Evolutionary conservation across 2,797 vertebrate genomes (phyloP).

Genomic region (Sebastes elongatus): DNA sequence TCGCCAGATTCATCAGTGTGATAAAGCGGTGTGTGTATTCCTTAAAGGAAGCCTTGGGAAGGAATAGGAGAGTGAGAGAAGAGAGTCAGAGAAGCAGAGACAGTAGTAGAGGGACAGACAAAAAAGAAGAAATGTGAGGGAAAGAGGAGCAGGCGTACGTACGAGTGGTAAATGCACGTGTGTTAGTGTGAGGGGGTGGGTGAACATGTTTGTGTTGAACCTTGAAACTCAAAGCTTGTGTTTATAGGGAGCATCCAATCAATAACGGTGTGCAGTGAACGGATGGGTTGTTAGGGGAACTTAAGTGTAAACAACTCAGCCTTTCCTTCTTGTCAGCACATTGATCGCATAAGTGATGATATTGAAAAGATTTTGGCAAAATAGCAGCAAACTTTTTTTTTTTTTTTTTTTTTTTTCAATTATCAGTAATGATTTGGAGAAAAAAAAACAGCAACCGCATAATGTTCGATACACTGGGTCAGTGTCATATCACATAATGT

Average conservation of each 20-base stretch:
- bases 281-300: slow-evolving; percentile 3
- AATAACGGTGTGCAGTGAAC: slow-evolving; percentile 41
- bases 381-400: neutral
- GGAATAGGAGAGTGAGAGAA: neutral
- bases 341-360: slow-evolving; percentile 22
- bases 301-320: slow-evolving; percentile 39
- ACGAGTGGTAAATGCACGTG: neutral
- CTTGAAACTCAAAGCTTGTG: slow-evolving; percentile 43
- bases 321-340: slow-evolving; percentile 21
- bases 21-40: slow-evolving; percentile 72
- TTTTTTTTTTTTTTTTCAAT: neutral
- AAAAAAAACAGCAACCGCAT: neutral
- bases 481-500: neutral
- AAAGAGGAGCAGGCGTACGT: neutral
- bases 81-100: slow-evolving; percentile 18
- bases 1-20: slow-evolving; percentile 82
- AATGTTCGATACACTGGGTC: neutral
- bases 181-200: neutral
- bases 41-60: slow-evolving; percentile 73
- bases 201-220: slow-evolving; percentile 27
- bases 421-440: neutral
- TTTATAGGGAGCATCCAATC: slow-evolving; percentile 39
- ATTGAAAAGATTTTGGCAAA: slow-evolving; percentile 20
- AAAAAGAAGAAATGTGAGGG: slow-evolving; percentile 15
- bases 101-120: neutral